These are phyloP conservation scores for Timandra comae DNA, from an alignment of 2,888 invertebrate species.

Conservation along the genomic window DNA sequence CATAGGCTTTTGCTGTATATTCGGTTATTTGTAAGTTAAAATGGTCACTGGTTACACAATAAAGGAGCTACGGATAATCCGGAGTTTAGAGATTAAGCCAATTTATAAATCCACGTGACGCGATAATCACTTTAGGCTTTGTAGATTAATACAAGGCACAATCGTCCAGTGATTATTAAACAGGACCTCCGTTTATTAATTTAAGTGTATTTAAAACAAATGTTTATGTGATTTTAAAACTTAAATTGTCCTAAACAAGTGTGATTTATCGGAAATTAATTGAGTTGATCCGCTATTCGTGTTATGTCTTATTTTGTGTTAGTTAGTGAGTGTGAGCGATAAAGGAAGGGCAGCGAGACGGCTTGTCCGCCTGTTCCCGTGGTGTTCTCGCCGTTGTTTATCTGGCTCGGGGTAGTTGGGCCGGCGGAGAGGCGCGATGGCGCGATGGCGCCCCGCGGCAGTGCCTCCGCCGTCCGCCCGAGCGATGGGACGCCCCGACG, in stretches of 20 bases:
- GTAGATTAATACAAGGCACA: no score
- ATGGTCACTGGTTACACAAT: constrained; percentile 1
- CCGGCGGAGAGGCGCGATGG: constrained; percentile 34
- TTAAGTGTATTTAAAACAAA: no score
- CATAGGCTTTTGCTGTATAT: no score
- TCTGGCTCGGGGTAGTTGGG: constrained; percentile 60
- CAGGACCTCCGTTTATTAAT: no score
- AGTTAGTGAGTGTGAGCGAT: constrained; percentile 54
- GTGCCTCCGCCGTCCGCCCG: constrained; percentile 50
- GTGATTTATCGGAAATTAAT: no score
- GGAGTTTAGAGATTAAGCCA: constrained; percentile 1
- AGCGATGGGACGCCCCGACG: constrained; percentile 62
- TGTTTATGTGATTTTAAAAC: no score
- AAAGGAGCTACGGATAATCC: constrained; percentile 17
- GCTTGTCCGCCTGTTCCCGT: constrained; percentile 72
- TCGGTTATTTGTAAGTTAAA: no score
- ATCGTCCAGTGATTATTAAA: no score
- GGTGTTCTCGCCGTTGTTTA: constrained; percentile 72
- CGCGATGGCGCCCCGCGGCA: constrained; percentile 61
- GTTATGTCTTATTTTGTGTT: constrained; percentile 71
- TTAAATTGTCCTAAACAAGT: no score
- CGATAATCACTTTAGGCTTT: no score
- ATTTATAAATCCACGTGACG: no score
- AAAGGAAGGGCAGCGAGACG: constrained; percentile 64
- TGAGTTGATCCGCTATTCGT: constrained; percentile 47